phyloP scores from a whole-genome alignment of 2,797 vertebrate genomes.

The Alauda arvensis region DNA sequence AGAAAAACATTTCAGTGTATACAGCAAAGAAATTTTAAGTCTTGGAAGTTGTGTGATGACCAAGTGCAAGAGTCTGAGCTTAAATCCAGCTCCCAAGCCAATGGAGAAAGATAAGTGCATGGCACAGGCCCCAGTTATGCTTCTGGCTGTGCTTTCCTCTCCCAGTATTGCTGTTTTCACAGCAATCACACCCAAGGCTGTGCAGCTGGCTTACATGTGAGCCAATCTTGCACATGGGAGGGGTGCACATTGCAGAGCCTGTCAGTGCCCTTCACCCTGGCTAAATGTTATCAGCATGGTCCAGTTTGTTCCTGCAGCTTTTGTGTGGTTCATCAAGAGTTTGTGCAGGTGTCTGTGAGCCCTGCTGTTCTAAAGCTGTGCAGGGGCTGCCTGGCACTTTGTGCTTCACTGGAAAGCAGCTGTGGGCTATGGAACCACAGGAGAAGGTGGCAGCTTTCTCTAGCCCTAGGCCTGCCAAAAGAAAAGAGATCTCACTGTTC shows the following conservation, averaged over 20 bases:
- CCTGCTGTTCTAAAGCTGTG: background rate
- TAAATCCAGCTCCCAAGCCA: background rate
- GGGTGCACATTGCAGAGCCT: background rate
- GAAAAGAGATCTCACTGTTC: background rate
- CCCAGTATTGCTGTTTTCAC: background rate
- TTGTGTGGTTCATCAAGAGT: background rate
- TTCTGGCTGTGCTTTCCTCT: background rate
- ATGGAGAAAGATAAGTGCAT: fast-evolving
- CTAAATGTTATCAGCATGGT: background rate
- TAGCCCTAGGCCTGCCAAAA: background rate
- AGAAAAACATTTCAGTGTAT: background rate
- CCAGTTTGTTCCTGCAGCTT: background rate
- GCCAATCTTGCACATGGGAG: background rate
- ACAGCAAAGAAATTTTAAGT: background rate
- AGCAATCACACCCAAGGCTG: background rate
- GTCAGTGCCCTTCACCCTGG: background rate
- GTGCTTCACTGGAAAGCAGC: background rate
- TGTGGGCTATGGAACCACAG: background rate
- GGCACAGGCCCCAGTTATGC: too few relatives aligned
- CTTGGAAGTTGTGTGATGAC: background rate
- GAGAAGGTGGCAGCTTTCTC: background rate
- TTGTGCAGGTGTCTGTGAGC: background rate
- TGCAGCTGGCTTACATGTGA: background rate
- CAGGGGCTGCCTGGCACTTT: background rate
- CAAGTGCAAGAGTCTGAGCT: background rate